Evolutionary conservation across 2,888 invertebrate species (phyloP).

Genomic region (Busseola fusca): DNA sequence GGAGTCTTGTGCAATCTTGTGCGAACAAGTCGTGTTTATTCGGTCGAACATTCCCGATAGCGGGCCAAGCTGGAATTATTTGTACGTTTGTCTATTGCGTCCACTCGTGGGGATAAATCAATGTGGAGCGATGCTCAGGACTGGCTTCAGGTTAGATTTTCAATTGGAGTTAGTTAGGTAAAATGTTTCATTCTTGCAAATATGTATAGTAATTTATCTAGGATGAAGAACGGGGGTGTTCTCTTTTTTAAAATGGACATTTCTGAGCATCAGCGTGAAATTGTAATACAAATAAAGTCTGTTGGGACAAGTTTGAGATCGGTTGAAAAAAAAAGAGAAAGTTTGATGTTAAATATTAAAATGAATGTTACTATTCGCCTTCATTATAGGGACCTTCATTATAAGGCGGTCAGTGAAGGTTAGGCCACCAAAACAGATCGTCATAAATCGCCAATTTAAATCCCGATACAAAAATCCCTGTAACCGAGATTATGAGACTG

Average conservation of each 20-base stretch:
- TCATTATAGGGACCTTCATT: neutral
- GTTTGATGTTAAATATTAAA: neutral
- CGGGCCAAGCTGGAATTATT: conserved; percentile 47
- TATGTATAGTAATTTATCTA: neutral
- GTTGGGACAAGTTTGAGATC: neutral
- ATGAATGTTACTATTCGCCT: neutral
- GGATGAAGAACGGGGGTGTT: neutral
- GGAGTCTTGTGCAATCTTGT: conserved; percentile 58
- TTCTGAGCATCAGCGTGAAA: neutral
- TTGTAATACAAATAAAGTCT: neutral
- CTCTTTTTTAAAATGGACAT: neutral
- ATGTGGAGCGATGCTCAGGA: conserved; percentile 27
- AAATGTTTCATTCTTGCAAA: neutral
- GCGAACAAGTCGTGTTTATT: conserved; percentile 60
- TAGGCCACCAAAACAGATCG: conserved; percentile 11
- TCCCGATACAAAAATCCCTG: conserved; percentile 36
- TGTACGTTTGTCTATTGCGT: conserved; percentile 53
- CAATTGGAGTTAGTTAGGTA: neutral
- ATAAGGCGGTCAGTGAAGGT: neutral
- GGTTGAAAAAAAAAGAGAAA: neutral
- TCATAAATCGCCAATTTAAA: conserved; percentile 49
- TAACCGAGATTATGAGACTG: conserved; percentile 57
- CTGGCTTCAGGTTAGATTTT: conserved; percentile 12
- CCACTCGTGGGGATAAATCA: conserved; percentile 46
- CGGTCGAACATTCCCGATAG: conserved; percentile 56